These are phyloP conservation scores for Donacobius atricapilla DNA, from an alignment of 2,113 vertebrate genomes.

Conservation along the genomic window DNA sequence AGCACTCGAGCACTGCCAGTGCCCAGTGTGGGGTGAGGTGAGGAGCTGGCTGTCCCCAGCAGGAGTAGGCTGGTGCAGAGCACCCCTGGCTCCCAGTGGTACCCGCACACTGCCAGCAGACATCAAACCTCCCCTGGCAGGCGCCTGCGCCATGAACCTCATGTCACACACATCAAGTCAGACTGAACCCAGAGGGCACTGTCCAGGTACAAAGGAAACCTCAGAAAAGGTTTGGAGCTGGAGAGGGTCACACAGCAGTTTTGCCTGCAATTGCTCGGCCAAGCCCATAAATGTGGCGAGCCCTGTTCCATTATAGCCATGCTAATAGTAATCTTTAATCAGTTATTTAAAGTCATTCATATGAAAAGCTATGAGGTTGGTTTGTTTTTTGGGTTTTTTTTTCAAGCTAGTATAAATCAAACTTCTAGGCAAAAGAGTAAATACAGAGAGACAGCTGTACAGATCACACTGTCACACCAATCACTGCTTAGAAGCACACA, in stretches of 20 bases:
- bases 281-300: background rate
- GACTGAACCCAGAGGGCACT: background rate
- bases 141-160: background rate
- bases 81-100: background rate
- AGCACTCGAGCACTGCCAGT: background rate
- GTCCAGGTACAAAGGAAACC: constrained; percentile 29
- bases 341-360: constrained; percentile 55
- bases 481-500: constrained; percentile 58
- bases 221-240: background rate
- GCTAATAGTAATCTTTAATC: constrained; percentile 25
- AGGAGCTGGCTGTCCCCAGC: background rate
- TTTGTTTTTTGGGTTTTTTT: background rate
- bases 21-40: background rate
- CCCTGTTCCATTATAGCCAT: background rate
- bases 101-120: background rate
- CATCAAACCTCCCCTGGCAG: background rate
- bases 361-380: constrained; percentile 3
- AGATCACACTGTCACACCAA: constrained; percentile 63
- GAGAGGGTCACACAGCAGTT: background rate
- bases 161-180: background rate
- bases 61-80: background rate
- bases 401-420: constrained; percentile 44
- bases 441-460: constrained; percentile 67
- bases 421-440: constrained; percentile 66
- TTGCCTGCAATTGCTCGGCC: background rate